Conservation (phyloP, 2,888 invertebrate species). For the Temnothorax ravouxi region DNA sequence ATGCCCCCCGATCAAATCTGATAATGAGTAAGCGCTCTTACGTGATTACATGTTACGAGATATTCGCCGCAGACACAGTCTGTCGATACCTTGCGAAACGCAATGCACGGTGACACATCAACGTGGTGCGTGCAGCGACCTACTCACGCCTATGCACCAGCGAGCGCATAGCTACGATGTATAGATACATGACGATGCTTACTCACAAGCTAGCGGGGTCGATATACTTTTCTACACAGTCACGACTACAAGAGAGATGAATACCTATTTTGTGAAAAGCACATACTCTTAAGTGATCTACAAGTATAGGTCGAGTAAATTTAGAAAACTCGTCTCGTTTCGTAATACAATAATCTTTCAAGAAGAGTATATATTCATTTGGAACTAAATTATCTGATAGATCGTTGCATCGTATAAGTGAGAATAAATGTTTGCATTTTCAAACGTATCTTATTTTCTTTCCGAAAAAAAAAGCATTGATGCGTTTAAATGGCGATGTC, state of each 20-base stretch:
- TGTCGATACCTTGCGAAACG: slow-evolving; percentile 75
- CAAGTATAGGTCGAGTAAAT: neutral
- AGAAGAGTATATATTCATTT: neutral
- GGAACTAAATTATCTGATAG: too few relatives aligned
- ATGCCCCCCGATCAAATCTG: neutral
- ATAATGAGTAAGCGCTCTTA: slow-evolving; percentile 44
- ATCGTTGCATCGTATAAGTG: neutral
- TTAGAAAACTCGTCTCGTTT: neutral
- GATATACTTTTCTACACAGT: slow-evolving; percentile 22
- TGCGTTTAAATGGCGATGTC: neutral
- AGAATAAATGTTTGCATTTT: neutral
- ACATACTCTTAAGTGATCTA: neutral
- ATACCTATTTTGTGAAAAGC: neutral
- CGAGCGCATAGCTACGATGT: slow-evolving; percentile 63
- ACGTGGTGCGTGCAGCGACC: slow-evolving; percentile 69
- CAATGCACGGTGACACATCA: slow-evolving; percentile 75
- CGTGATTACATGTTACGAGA: slow-evolving; percentile 62
- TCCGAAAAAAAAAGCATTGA: neutral
- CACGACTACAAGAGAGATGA: neutral
- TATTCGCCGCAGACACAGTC: slow-evolving; percentile 70
- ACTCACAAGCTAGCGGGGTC: slow-evolving; percentile 54
- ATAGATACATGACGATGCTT: slow-evolving; percentile 65
- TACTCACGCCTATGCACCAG: slow-evolving; percentile 75
- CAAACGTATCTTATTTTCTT: neutral
- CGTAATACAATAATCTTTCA: neutral